Percentiles rank a stretch among this genome's conserved stretches.
Conservation (phyloP, 1,140 invertebrate genomes). For the silkworm (Bombyx mori) region DNA sequence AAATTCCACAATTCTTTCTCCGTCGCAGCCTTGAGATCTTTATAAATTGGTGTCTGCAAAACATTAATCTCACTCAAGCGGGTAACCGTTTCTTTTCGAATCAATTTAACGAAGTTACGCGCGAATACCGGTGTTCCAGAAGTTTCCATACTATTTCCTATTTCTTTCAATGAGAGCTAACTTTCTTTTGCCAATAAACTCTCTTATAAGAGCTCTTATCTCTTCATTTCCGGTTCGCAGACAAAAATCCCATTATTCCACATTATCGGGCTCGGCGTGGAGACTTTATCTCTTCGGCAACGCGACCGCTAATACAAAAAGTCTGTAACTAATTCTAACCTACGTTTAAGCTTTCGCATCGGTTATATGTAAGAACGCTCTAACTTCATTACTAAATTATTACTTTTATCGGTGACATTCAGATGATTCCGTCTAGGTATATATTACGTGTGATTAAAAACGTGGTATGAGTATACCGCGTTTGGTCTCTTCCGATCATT, state of each 20-base stretch:
- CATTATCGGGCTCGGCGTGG: conserved; percentile 50
- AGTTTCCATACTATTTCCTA: conserved; percentile 30
- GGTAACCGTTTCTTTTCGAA: conserved; percentile 31
- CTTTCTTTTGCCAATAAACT: conserved; percentile 46
- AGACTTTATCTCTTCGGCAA: conserved; percentile 23
- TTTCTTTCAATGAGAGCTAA: conserved; percentile 59
- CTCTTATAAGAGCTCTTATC: conserved; percentile 52
- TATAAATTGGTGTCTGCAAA: conserved; percentile 13
- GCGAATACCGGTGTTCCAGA: conserved; percentile 29
- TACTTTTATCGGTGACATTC: no score
- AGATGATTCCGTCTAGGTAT: no score
- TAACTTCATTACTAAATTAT: no score
- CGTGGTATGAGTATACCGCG: no score
- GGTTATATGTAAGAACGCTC: no score
- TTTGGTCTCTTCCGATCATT: no score
- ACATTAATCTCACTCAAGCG: conserved; percentile 34
- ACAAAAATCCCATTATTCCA: conserved; percentile 46
- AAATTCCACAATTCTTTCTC: no score
- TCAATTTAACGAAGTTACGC: conserved; percentile 45
- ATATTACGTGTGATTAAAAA: no score
- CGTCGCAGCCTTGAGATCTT: conserved; percentile 4
- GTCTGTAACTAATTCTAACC: conserved; percentile 21
- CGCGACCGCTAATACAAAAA: conserved; percentile 36
- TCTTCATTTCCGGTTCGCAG: conserved; percentile 38
- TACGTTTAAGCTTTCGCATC: conserved; percentile 1